Evolutionary conservation across 30 jellyfish, hydroid and myxozoan species (phyloP), one percentile per base, ranked within the genome.

Genomic region (Turritopsis rubra): DNA sequence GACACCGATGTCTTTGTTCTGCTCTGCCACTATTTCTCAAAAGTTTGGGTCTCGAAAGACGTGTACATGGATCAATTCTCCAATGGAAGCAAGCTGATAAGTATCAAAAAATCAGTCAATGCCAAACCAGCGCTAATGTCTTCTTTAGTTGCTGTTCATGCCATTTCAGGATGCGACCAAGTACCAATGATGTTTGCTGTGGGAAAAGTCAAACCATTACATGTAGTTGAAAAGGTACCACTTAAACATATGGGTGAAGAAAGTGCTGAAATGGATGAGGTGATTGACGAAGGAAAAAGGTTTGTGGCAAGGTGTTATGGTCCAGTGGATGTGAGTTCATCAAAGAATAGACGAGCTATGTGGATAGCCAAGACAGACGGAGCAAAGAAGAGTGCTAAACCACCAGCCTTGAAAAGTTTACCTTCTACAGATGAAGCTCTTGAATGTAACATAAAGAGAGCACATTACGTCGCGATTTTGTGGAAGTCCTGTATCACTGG

Each of bases 321-420:
- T 66, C 76, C 7, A 66, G 76, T 26, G 8, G 4, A 17, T 26
- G 8, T 17, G 17, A 66, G 76, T 17, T 66, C 76, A 66, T 66
- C 76, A 66, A n/a, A 9, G 17, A 66, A 66, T 26, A 66, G 76
- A 17, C 7, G 76, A 66, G 17, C 76, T 17, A 66, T 66, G 8
- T 66, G 76, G 76, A 17, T 17, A 1, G 17, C 8, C 17, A 66
- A 66, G 76, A 66, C 7, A 66, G 76, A 66, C 30, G 76, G 76
- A 17, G 76, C 76, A 66, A 66, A 66, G 29, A 66, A 66, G 76
- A 66, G 29, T n/a, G 76, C 76, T 1, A 66, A 66, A 66, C 76
- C 76, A 66, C 76, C 76, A 66, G 17, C 76, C 17, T 66, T 66
- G 17, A 3, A 3, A 1, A 66, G 27, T 3, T 66, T 66, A 26